Evolutionary conservation across 2,113 vertebrate genomes (phyloP), one percentile per base, ranked within the genome.

Genomic region (Thermophis baileyi): DNA sequence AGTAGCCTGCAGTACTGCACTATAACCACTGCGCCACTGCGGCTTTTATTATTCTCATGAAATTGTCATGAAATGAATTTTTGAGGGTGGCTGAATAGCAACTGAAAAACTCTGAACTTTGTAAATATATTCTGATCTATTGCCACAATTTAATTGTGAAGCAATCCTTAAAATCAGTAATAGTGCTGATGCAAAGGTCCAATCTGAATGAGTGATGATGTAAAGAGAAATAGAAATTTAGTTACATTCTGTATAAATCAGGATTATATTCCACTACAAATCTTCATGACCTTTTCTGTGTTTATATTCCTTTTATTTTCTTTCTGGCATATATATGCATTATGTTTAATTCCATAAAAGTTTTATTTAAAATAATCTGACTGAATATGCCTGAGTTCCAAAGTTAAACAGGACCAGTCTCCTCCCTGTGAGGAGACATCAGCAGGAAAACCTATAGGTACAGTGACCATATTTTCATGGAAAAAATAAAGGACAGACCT

Each of bases 181-280:
- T 11, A 60, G 57, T 46, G 44, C 8, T 9, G 20, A 85, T 25
- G 22, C 25, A 85, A 25, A 22, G 6, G 40, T 85, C 10, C 69
- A 74, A 94, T 92, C 91, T 90, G 46, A 44, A 1, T 54, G 69
- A 49, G 92, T 93, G 40, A 6, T 40, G 92, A 91, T 25, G 2
- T 63, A 40, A 57, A 46, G 20, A 69, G 55, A 69, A 87, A 63
- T 16, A 87, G 57, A 87, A 93, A 53, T 90, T 92, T 30, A 46
- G 55, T 69, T 87, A 63, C 20, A 47, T 27, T 63, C 49, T 69
- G 47, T 92, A 20, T 57, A 35, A 46, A 51, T 47, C 55, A 88
- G 55, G 46, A 91, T 89, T 94, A 93, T 93, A 22, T 4, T 69
- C 81, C 10, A 6, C 35, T 87, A 55, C 0, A 12, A 0, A 0